A percentile compares a stretch with the other conserved stretches of the same genome.
These are phyloP conservation scores for Nasua narica DNA, from an alignment of 2,797 vertebrate species.

Conservation along the genomic window DNA sequence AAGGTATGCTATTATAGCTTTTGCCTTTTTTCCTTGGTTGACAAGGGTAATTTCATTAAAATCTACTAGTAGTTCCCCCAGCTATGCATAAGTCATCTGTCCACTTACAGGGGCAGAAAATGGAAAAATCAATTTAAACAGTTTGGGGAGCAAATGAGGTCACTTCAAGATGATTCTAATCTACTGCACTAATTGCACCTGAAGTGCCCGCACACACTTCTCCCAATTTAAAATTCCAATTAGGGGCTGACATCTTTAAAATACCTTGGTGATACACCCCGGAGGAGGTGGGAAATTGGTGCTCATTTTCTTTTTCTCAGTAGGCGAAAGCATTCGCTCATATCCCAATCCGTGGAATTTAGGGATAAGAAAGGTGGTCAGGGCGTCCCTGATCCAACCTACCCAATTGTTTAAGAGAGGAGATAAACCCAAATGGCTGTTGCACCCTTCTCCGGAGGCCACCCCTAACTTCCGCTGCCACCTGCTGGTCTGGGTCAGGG, in stretches of 20 bases:
- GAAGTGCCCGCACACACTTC: conserved; percentile 12
- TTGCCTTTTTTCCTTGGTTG: background rate
- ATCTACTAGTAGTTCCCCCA: background rate
- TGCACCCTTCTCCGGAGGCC: background rate
- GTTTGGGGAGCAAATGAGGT: conserved; percentile 47
- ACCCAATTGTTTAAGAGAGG: background rate
- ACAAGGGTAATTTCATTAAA: conserved; percentile 43
- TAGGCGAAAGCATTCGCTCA: background rate
- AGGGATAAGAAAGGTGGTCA: background rate
- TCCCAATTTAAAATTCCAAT: conserved; percentile 60
- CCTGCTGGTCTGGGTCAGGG: background rate
- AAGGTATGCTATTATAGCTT: background rate
- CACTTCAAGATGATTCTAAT: conserved; percentile 62
- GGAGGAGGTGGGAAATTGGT: background rate
- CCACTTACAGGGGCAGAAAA: conserved; percentile 38
- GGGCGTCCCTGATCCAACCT: background rate
- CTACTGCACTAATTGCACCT: conserved; percentile 22
- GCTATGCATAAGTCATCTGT: background rate
- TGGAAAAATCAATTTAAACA: conserved; percentile 59
- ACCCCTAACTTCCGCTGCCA: background rate
- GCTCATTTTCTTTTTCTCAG: background rate
- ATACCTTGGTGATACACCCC: background rate
- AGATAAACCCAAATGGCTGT: background rate
- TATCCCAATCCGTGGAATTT: background rate
- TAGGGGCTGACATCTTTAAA: conserved; percentile 44